Conservation (phyloP, 2,113 vertebrate genomes). For the Corythornis vintsioides region DNA sequence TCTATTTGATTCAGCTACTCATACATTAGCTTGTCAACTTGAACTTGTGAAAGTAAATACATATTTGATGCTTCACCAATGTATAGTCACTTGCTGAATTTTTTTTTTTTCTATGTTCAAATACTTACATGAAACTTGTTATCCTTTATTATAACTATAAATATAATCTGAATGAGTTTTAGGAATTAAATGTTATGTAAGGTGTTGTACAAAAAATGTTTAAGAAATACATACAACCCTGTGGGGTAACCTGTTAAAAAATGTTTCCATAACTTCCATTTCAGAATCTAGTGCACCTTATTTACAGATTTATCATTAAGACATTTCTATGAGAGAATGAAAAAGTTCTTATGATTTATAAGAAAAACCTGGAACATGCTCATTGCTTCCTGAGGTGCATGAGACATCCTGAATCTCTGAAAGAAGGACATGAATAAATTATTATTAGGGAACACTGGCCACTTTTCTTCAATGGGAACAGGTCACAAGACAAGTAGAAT, state of each 20-base stretch:
- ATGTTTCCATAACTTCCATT: not conserved
- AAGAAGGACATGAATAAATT: not conserved
- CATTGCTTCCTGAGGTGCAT: not conserved
- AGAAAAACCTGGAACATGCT: not conserved
- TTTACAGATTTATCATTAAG: not conserved
- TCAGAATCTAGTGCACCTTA: not conserved
- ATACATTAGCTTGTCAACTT: not conserved
- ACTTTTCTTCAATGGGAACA: not conserved
- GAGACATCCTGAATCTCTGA: not conserved
- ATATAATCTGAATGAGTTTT: not conserved
- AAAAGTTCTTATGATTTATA: no score
- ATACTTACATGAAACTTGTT: not conserved
- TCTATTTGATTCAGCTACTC: conserved; percentile 46
- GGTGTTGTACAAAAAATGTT: not conserved
- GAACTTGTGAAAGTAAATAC: conserved; percentile 25
- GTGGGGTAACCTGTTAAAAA: not conserved
- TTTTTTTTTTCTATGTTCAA: not conserved
- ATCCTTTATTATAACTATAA: not conserved
- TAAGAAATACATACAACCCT: not conserved
- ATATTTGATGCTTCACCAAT: not conserved
- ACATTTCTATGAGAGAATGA: not conserved
- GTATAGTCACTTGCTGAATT: not conserved
- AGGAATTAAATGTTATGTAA: not conserved
- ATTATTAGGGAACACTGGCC: not conserved
- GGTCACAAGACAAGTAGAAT: not conserved